Percentiles rank a stretch among this genome's conserved stretches.
Conservation (phyloP, 2,797 vertebrate species). For the Australoheros facetus region DNA sequence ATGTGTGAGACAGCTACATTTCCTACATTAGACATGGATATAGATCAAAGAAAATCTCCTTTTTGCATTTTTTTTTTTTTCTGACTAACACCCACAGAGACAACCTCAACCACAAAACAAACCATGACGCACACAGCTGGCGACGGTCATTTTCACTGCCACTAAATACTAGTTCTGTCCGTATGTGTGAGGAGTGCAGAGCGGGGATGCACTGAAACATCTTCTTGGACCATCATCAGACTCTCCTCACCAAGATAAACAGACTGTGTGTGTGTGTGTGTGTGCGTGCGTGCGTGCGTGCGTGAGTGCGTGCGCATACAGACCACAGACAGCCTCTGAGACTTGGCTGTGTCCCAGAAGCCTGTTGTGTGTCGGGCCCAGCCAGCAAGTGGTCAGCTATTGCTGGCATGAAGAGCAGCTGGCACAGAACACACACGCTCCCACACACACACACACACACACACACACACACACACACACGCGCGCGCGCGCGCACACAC, state of each 20-base stretch:
- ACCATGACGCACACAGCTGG: constrained; percentile 54
- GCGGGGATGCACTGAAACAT: constrained; percentile 58
- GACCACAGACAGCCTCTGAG: constrained; percentile 45
- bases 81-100: constrained; percentile 3
- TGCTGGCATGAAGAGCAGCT: constrained; percentile 69
- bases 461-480: constrained; percentile 26
- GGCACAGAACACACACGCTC: constrained; percentile 41
- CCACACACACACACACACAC: constrained; percentile 4
- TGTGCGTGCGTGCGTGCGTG: not conserved
- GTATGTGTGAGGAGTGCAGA: constrained; percentile 27
- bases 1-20: constrained; percentile 49
- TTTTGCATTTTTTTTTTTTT: constrained; percentile 11
- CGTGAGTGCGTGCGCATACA: constrained; percentile 19
- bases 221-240: constrained; percentile 46
- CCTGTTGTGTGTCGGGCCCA: constrained; percentile 52
- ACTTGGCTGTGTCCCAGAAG: constrained; percentile 56
- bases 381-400: constrained; percentile 71
- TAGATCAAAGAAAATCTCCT: constrained; percentile 45
- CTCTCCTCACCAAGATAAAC: constrained; percentile 57
- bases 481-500: not conserved
- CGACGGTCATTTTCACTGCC: constrained; percentile 42
- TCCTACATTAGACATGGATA: constrained; percentile 57
- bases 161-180: constrained; percentile 46
- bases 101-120: constrained; percentile 53
- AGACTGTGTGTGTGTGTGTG: constrained; percentile 12